These are phyloP conservation scores for Agapornis canus DNA, from an alignment of 2,797 vertebrate genomes.

Conservation along the genomic window DNA sequence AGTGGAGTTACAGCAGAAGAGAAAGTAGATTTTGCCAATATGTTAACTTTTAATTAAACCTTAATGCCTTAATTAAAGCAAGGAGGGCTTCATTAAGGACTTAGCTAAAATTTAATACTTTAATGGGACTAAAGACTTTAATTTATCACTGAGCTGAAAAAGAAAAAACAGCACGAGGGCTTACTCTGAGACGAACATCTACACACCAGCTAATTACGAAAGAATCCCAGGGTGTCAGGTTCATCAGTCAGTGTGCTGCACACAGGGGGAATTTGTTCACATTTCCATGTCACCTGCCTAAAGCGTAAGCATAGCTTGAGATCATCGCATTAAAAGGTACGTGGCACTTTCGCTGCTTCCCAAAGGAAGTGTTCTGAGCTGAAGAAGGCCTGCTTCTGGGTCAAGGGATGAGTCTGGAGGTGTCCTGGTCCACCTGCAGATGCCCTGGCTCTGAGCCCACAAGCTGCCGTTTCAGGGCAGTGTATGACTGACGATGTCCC, in stretches of 20 bases:
- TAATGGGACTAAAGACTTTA: conserved; percentile 75
- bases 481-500: not conserved
- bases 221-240: conserved; percentile 37
- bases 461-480: fast-evolving
- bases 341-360: not conserved
- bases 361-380: not conserved
- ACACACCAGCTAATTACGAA: conserved; percentile 42
- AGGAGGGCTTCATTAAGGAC: conserved; percentile 68
- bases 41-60: conserved; percentile 65
- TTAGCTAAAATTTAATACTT: conserved; percentile 74
- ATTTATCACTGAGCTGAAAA: conserved; percentile 50
- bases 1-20: not conserved
- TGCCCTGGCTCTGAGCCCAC: fast-evolving
- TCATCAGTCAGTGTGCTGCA: not conserved
- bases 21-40: conserved; percentile 33
- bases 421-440: not conserved
- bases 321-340: not conserved
- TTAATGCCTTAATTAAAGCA: conserved; percentile 69
- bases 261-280: not conserved
- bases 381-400: not conserved
- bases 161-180: not conserved
- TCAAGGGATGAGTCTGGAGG: not conserved
- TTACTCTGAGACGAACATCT: not conserved
- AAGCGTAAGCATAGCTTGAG: not conserved
- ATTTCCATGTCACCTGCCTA: not conserved